Base-by-base conservation (phyloP, 1,140 invertebrate species). In the Zaprionus africanus region DNA sequence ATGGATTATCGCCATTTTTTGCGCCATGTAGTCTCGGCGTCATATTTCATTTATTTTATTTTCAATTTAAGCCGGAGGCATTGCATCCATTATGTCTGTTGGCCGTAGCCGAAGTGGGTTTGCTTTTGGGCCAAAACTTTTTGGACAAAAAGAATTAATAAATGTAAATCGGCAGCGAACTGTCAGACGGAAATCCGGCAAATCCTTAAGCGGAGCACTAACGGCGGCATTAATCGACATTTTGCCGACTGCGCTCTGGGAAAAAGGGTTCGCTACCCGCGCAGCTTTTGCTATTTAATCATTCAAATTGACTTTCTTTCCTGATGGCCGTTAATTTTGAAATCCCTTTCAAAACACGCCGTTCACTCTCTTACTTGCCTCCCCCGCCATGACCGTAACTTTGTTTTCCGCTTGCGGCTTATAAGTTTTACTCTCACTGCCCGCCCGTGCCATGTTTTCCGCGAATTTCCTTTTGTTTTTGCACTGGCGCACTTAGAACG, bases 321-420 rank as follows among this genome's bases (percentile, higher is more conserved):
- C 73, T 80, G 81, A 80, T 83, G 83, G 77, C 79, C 84, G 80
- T 87, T 87, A 88, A 87, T 87, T 87, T 87, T 81, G 70, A 87
- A 87, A 87, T 87, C 83, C 67, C 72, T 87, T 88, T 88, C 82
- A 78, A 82, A 86, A 57, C 36, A 49, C 60, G 60, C 67, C 43
- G 54, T 22, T 9, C 19, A 19, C 41, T 62, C 19, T 26, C 22
- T 28, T n/a, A 11, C 49, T 34, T 38, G 22, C 59, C 49, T 59
- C 49, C 38, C 60, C 43, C n/a, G n/a, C 57, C 78, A 46, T 51
- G 67, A 59, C 64, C 59, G 61, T 57, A 86, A 85, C 82, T 86
- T 86, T 78, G 76, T 81, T 87, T 82, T 83, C 66, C 84, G 80
- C 77, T 88, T 49, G 83, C 73, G 78, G 83, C 84, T 86, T 87